Conservation (phyloP, 92 coral and sea anemone species). For the Zoanthus gigantus region DNA sequence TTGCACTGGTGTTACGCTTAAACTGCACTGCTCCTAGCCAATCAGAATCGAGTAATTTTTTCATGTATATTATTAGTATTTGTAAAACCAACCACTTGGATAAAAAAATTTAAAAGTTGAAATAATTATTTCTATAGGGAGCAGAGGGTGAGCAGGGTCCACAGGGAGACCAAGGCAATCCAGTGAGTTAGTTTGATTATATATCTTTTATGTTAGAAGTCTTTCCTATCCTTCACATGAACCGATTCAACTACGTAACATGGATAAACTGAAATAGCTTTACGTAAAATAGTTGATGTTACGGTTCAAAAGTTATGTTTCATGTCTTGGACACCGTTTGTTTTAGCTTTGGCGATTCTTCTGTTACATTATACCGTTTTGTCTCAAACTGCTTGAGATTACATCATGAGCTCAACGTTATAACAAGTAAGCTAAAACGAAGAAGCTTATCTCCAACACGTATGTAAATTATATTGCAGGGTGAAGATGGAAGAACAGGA, state of each 20-base stretch:
- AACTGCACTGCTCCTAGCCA: no score
- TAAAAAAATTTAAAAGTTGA: not conserved
- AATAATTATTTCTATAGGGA: not conserved
- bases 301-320: no score
- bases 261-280: no score
- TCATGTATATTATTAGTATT: not conserved
- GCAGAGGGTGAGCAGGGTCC: not conserved
- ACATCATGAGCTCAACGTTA: not conserved
- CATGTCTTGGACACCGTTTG: no score
- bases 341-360: no score
- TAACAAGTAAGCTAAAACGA: not conserved
- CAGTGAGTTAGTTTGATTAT: not conserved
- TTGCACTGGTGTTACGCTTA: no score
- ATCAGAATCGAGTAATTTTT: no score
- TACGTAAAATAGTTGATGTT: no score
- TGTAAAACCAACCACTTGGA: not conserved
- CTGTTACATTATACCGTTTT: no score
- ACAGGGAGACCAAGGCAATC: slow-evolving; percentile 2
- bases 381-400: no score
- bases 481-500: slow-evolving; percentile 1
- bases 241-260: no score
- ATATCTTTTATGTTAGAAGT: not conserved
- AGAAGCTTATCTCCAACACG: not conserved
- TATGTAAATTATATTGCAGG: not conserved
- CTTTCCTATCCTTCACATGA: not conserved